Conservation (phyloP, 1,140 invertebrate species). For the Marisa cornuarietis region DNA sequence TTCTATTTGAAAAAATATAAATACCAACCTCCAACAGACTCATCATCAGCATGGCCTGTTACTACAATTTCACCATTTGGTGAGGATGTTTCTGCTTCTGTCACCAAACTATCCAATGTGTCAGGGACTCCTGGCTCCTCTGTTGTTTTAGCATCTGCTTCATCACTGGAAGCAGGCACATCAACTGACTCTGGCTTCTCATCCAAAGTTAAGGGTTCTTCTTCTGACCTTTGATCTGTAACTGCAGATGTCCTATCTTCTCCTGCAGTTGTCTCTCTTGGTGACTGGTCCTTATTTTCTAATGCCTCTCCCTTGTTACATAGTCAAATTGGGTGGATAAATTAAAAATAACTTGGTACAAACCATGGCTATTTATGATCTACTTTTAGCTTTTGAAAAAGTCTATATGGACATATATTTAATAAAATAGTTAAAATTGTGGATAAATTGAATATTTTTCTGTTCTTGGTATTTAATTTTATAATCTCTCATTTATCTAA, state of each 20-base stretch:
- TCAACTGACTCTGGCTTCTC: constrained; percentile 4
- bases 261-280: constrained; percentile 13
- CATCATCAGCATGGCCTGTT: constrained; percentile 7
- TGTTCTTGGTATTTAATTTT: too few relatives aligned
- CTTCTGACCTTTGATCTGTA: constrained; percentile 5
- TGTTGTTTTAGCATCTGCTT: constrained; percentile 11
- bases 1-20: not conserved
- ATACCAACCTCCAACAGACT: constrained; percentile 17
- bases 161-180: constrained; percentile 13
- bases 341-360: not conserved
- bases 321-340: too few relatives aligned
- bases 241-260: constrained; percentile 5
- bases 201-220: not conserved
- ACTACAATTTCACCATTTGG: not conserved
- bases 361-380: not conserved
- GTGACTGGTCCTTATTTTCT: constrained; percentile 24
- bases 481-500: too few relatives aligned
- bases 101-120: constrained; percentile 1
- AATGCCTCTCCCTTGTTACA: constrained; percentile 17
- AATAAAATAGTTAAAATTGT: too few relatives aligned
- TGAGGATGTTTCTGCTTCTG: not conserved
- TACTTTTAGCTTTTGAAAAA: too few relatives aligned
- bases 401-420: too few relatives aligned
- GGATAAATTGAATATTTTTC: too few relatives aligned
- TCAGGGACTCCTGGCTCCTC: constrained; percentile 21